Percentiles rank a stretch among this genome's conserved stretches.
Conservation (phyloP, 2,113 vertebrate species). For the Ochotona princeps region DNA sequence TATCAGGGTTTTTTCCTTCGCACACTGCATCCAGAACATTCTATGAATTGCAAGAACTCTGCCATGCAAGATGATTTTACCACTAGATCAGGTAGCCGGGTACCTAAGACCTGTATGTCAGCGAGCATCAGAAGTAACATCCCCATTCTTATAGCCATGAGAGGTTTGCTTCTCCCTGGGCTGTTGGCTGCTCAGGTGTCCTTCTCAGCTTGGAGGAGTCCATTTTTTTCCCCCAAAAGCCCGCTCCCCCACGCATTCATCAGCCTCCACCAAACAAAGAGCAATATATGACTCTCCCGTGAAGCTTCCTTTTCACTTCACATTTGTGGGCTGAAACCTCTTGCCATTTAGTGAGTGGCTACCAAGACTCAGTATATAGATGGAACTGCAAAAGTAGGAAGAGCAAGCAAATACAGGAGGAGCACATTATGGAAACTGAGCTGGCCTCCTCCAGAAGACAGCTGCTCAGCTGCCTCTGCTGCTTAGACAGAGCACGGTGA, state of each 20-base stretch:
- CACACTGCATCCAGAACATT: not conserved
- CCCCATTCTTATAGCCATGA: no score
- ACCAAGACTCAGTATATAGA: constrained; percentile 19
- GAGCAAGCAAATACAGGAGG: not conserved
- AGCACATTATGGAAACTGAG: constrained; percentile 14
- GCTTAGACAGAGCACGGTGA: not conserved
- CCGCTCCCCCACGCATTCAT: not conserved
- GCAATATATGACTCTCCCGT: fast-evolving
- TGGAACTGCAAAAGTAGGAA: not conserved
- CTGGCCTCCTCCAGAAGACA: fast-evolving
- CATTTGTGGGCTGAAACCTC: not conserved
- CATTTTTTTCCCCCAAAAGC: not conserved
- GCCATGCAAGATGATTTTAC: not conserved
- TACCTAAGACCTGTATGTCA: not conserved
- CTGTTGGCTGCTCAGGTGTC: not conserved
- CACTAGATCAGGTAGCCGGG: not conserved
- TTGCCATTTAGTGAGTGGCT: not conserved
- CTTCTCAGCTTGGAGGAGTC: not conserved
- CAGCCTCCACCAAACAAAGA: not conserved
- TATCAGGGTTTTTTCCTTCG: not conserved
- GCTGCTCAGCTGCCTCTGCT: not conserved
- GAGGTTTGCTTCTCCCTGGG: not conserved
- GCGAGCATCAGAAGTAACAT: constrained; percentile 27
- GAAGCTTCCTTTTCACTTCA: not conserved
- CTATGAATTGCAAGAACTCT: not conserved